phyloP scores from a whole-genome alignment of 2,113 vertebrate species.

The Neolamprologus kungweensis region DNA sequence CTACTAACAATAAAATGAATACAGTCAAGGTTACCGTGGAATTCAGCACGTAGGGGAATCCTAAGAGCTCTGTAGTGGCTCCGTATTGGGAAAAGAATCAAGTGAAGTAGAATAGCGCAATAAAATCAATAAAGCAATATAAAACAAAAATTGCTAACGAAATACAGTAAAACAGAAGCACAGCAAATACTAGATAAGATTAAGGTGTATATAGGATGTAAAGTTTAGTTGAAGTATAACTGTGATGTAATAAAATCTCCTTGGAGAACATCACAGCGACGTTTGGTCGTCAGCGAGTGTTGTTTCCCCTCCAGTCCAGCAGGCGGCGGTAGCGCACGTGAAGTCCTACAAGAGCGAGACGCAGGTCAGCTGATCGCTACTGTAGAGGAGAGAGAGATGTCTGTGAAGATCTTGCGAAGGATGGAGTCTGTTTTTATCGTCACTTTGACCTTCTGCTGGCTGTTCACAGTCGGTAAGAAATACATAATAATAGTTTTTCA shows the following conservation, averaged over 20 bases:
- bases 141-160: not conserved
- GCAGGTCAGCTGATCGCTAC: constrained; percentile 48
- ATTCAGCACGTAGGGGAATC: not conserved
- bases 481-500: fast-evolving
- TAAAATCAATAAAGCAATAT: not conserved
- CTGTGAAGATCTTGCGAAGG: constrained; percentile 11
- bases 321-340: not conserved
- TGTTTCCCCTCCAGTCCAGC: not conserved
- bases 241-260: not conserved
- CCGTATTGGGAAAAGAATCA: not conserved
- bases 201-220: not conserved
- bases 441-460: not conserved
- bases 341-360: not conserved
- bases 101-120: not conserved
- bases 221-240: not conserved
- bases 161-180: not conserved
- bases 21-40: not conserved
- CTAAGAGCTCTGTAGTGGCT: not conserved
- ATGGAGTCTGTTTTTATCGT: constrained; percentile 37
- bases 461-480: constrained; percentile 21
- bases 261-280: not conserved
- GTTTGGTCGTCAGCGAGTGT: not conserved
- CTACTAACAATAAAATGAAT: not conserved
- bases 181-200: not conserved
- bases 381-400: constrained; percentile 40